These are phyloP conservation scores for Euura lappo DNA, from an alignment of 1,140 invertebrate genomes.

Conservation along the genomic window DNA sequence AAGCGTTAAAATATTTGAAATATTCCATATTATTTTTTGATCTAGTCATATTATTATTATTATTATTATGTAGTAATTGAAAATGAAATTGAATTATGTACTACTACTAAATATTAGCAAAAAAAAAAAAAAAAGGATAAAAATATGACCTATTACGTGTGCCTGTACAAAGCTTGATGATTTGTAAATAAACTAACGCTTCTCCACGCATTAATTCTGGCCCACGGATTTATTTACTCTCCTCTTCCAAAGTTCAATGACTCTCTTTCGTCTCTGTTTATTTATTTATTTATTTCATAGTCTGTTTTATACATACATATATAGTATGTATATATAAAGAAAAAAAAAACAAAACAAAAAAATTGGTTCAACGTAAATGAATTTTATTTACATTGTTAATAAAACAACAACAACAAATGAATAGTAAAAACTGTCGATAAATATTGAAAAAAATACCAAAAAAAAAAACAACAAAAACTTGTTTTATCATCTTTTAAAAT, in stretches of 20 bases:
- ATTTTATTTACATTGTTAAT: not conserved
- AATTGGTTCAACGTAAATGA: too few relatives aligned
- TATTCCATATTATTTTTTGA: constrained; percentile 33
- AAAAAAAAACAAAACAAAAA: too few relatives aligned
- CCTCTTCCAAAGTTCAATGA: too few relatives aligned
- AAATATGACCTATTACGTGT: not conserved
- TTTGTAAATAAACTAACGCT: constrained; percentile 20
- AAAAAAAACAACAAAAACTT: not conserved
- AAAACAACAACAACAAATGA: not conserved
- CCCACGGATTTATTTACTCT: too few relatives aligned
- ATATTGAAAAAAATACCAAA: too few relatives aligned
- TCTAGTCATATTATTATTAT: constrained; percentile 43
- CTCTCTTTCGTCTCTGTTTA: too few relatives aligned
- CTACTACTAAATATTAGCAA: not conserved
- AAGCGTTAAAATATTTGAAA: too few relatives aligned
- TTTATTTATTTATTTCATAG: too few relatives aligned
- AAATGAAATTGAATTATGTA: not conserved
- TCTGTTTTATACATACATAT: too few relatives aligned
- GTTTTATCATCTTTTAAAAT: not conserved
- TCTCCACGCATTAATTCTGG: not conserved
- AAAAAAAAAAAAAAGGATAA: too few relatives aligned
- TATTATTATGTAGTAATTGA: not conserved
- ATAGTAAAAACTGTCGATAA: not conserved
- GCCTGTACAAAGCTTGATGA: not conserved
- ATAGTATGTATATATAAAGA: too few relatives aligned